Evolutionary conservation across 2,888 invertebrate genomes (phyloP).

Genomic region (Alsophila aescularia): DNA sequence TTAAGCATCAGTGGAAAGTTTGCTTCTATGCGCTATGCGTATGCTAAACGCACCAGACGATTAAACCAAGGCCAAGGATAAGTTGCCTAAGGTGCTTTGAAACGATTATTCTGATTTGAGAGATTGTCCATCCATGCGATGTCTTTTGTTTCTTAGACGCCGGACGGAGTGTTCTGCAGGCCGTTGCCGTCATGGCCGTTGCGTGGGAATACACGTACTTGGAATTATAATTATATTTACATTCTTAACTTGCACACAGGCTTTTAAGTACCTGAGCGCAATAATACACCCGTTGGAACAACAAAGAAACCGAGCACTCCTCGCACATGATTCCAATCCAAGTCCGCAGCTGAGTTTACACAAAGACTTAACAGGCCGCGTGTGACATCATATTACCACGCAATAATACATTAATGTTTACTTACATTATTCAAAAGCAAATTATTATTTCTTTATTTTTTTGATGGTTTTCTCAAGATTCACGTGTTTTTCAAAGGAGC

Average conservation of each 20-base stretch:
- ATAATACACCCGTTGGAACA: conserved; percentile 42
- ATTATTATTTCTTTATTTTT: too few species aligned
- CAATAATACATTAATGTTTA: conserved; percentile 26
- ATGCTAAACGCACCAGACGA: conserved; percentile 3
- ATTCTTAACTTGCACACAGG: conserved; percentile 53
- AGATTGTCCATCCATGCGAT: not conserved
- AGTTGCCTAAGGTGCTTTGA: not conserved
- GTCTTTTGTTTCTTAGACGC: not conserved
- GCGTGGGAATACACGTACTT: conserved; percentile 68
- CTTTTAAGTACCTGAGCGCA: conserved; percentile 49
- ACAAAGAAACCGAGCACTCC: conserved; percentile 44
- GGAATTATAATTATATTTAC: conserved; percentile 64
- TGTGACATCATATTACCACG: conserved; percentile 30
- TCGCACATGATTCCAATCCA: conserved; percentile 15
- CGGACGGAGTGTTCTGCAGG: conserved; percentile 28
- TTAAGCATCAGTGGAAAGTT: conserved; percentile 15
- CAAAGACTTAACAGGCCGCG: conserved; percentile 17
- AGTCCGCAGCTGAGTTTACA: conserved; percentile 21
- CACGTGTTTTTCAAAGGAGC: not conserved
- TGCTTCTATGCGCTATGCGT: not conserved
- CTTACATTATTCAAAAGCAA: conserved; percentile 7
- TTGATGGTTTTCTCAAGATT: not conserved
- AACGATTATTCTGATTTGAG: not conserved
- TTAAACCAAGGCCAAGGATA: conserved; percentile 5
- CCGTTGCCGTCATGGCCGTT: conserved; percentile 49